Evolutionary conservation across 2,888 invertebrate species (phyloP).

Genomic region (Drepana falcataria): DNA sequence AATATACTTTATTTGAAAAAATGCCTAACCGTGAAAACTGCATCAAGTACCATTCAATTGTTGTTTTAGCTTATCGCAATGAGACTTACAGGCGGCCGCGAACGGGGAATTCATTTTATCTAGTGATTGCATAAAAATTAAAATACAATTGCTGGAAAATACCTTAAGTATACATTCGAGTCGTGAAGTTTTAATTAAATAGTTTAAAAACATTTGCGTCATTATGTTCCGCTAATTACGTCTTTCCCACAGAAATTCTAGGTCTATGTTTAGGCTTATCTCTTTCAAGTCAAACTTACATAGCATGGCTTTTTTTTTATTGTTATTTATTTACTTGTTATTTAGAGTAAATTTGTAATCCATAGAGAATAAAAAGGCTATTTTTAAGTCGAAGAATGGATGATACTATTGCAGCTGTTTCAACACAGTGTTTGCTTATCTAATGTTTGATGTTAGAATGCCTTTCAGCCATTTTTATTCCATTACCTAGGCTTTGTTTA

Average conservation of each 20-base stretch:
- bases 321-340: no score
- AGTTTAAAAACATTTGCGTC: conserved; percentile 17
- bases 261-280: conserved; percentile 13
- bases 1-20: no score
- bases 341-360: not conserved
- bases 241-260: conserved; percentile 23
- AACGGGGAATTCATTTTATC: no score
- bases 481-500: not conserved
- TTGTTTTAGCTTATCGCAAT: no score
- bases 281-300: conserved; percentile 20
- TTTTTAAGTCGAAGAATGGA: not conserved
- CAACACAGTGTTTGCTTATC: not conserved
- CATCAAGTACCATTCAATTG: no score
- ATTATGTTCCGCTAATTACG: conserved; percentile 10
- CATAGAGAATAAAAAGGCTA: not conserved
- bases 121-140: no score
- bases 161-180: no score
- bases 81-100: no score
- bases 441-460: not conserved
- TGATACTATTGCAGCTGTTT: not conserved
- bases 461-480: not conserved
- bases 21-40: no score
- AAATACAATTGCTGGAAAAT: no score
- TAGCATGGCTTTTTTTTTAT: conserved; percentile 27
- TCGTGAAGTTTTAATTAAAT: conserved; percentile 15